Conservation (phyloP, 1,140 invertebrate genomes). For the Apolygus lucorum region DNA sequence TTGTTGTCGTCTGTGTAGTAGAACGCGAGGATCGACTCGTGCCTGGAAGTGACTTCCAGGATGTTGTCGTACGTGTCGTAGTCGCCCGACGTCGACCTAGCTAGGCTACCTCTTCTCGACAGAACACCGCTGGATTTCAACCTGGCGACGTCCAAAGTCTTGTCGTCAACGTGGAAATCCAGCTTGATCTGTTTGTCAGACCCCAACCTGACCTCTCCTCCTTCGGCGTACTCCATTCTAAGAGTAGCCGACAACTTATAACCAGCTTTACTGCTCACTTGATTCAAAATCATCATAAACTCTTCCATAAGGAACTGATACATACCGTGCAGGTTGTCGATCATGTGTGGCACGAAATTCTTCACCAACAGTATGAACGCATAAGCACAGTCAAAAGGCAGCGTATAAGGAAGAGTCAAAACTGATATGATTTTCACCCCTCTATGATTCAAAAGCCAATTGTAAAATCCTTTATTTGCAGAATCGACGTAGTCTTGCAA, state of each 20-base stretch:
- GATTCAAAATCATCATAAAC: not conserved
- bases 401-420: constrained; percentile 69
- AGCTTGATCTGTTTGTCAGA: constrained; percentile 36
- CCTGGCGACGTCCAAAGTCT: constrained; percentile 10
- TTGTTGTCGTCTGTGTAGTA: constrained; percentile 82
- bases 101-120: constrained; percentile 27
- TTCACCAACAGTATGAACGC: not conserved
- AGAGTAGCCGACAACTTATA: constrained; percentile 40
- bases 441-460: constrained; percentile 77
- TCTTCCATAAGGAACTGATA: not conserved
- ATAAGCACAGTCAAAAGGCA: constrained; percentile 71
- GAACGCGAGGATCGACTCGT: constrained; percentile 79
- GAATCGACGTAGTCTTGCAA: constrained; percentile 87
- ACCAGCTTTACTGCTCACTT: constrained; percentile 15
- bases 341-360: constrained; percentile 10
- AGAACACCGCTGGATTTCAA: not conserved
- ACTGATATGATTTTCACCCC: constrained; percentile 69
- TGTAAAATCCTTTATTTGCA: constrained; percentile 79
- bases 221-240: constrained; percentile 47
- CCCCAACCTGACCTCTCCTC: constrained; percentile 36
- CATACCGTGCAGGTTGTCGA: constrained; percentile 26
- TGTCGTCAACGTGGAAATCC: constrained; percentile 51
- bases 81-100: constrained; percentile 36
- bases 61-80: constrained; percentile 84
- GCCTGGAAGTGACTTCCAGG: constrained; percentile 64